phyloP scores from a whole-genome alignment of 2,113 vertebrate species.

The Brachionichthys hirsutus region DNA sequence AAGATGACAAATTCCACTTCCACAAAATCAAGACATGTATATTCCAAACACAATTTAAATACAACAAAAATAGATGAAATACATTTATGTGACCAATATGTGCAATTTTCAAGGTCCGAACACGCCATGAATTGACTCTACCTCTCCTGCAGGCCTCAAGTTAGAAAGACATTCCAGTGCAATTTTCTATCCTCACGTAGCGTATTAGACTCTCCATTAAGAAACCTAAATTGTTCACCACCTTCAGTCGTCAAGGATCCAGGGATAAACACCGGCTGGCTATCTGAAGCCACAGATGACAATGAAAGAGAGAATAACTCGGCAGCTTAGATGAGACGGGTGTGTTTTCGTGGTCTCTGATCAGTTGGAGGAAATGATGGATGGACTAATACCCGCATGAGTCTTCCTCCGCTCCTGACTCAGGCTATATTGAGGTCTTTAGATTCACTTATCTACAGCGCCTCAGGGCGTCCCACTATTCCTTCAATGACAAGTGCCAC shows the following conservation, averaged over 20 bases:
- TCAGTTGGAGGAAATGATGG: constrained; percentile 68
- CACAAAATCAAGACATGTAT: too few relatives aligned
- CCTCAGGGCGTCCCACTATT: constrained; percentile 52
- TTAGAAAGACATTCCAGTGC: too few relatives aligned
- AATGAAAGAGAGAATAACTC: constrained; percentile 55
- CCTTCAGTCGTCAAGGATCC: constrained; percentile 40
- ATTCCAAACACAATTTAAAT: too few relatives aligned
- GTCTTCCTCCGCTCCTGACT: constrained; percentile 53
- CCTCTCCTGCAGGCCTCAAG: too few relatives aligned
- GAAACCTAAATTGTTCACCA: constrained; percentile 6
- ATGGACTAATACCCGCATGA: constrained; percentile 66
- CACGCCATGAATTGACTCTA: too few relatives aligned
- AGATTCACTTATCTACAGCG: constrained; percentile 72
- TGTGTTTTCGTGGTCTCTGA: constrained; percentile 74
- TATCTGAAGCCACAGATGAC: constrained; percentile 62
- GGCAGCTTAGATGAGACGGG: constrained; percentile 65
- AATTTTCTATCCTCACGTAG: neutral
- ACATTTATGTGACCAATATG: too few relatives aligned
- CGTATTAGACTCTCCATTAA: neutral
- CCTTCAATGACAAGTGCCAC: constrained; percentile 61
- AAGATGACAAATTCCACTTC: too few relatives aligned
- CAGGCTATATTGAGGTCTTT: constrained; percentile 67
- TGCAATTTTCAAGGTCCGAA: too few relatives aligned
- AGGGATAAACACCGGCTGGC: constrained; percentile 47
- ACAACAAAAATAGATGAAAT: too few relatives aligned